Conservation (phyloP, 2,888 invertebrate genomes). For the Leptinotarsa peninsularis region DNA sequence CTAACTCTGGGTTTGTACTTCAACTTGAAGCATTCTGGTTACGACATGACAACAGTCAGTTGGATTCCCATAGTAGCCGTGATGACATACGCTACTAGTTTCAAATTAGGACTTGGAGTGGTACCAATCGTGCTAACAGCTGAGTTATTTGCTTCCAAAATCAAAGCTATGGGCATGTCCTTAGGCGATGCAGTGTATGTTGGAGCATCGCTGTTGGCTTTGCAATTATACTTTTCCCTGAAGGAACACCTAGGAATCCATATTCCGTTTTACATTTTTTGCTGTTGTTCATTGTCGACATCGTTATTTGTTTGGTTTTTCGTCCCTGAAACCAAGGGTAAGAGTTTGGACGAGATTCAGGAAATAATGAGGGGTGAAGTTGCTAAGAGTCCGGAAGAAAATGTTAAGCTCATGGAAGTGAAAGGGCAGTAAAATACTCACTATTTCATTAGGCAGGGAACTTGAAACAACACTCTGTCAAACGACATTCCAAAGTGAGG, state of each 20-base stretch:
- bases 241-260: constrained; percentile 56
- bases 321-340: constrained; percentile 62
- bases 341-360: constrained; percentile 62
- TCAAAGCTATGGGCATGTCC: constrained; percentile 64
- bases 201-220: constrained; percentile 57
- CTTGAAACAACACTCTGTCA: no score
- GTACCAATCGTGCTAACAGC: constrained; percentile 63
- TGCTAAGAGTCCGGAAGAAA: no score
- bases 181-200: constrained; percentile 61
- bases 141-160: constrained; percentile 62
- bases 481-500: no score
- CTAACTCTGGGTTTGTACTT: constrained; percentile 60
- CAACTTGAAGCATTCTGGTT: constrained; percentile 54
- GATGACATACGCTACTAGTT: constrained; percentile 59
- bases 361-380: constrained; percentile 57
- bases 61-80: constrained; percentile 59
- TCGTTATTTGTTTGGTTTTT: constrained; percentile 57
- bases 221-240: constrained; percentile 58
- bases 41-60: constrained; percentile 51
- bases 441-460: no score
- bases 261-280: constrained; percentile 61
- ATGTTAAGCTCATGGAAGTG: no score
- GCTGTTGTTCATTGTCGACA: constrained; percentile 56
- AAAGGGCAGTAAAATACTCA: no score
- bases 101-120: constrained; percentile 62